Conservation (phyloP, 2,888 invertebrate species). For the Caenorhabditis sinica region DNA sequence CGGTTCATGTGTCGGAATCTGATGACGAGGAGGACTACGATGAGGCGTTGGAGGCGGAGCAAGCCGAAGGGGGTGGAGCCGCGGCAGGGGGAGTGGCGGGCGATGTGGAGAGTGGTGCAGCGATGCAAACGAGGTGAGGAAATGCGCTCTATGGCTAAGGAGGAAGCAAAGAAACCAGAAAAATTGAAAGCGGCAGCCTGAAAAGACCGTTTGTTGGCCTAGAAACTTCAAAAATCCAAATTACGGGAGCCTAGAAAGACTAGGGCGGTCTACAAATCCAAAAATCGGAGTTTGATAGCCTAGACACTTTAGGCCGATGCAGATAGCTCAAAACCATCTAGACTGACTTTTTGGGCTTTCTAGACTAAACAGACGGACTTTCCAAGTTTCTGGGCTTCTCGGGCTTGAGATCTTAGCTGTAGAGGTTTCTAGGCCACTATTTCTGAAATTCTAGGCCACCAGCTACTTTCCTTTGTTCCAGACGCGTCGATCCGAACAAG, state of each 20-base stretch:
- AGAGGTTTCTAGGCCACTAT: too few relatives aligned
- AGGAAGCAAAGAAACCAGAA: neutral
- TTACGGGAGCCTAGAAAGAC: too few relatives aligned
- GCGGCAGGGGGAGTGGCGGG: constrained; percentile 78
- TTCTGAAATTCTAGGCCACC: neutral
- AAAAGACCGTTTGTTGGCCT: neutral
- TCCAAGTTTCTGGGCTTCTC: too few relatives aligned
- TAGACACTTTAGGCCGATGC: too few relatives aligned
- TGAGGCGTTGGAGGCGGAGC: constrained; percentile 68
- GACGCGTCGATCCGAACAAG: constrained; percentile 79
- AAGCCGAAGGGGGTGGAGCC: constrained; percentile 38
- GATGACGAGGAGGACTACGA: constrained; percentile 89
- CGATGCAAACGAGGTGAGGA: constrained; percentile 47
- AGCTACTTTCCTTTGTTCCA: neutral
- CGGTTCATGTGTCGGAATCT: constrained; percentile 96
- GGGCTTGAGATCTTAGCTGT: too few relatives aligned
- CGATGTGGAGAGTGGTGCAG: constrained; percentile 87
- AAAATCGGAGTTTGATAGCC: too few relatives aligned
- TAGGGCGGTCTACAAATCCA: too few relatives aligned
- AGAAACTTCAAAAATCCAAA: neutral
- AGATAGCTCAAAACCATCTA: too few relatives aligned
- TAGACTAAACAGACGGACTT: too few relatives aligned
- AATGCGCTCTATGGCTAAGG: too few relatives aligned
- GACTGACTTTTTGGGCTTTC: too few relatives aligned
- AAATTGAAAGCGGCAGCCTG: neutral